These are phyloP conservation scores for Falco biarmicus DNA, from an alignment of 2,797 vertebrate species.

Conservation along the genomic window DNA sequence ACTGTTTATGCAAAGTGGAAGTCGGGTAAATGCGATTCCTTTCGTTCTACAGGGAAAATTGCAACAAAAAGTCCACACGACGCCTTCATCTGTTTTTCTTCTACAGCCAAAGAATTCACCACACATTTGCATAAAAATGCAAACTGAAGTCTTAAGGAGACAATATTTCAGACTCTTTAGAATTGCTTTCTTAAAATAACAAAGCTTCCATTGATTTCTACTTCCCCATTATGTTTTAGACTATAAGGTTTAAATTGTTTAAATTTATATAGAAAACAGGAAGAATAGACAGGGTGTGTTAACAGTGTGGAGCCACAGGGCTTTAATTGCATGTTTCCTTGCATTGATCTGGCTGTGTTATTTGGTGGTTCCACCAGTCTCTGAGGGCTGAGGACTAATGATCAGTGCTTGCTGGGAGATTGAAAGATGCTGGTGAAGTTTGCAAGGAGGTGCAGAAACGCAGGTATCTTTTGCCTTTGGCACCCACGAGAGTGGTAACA, in stretches of 20 bases:
- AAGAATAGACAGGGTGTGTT: not conserved
- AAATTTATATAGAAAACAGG: not conserved
- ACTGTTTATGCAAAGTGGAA: not conserved
- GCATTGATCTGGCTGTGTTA: not conserved
- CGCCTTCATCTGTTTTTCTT: not conserved
- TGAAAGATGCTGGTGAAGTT: not conserved
- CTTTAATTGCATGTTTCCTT: not conserved
- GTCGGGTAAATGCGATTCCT: not conserved
- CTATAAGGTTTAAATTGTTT: not conserved
- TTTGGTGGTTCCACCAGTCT: not conserved
- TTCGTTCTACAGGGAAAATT: not conserved
- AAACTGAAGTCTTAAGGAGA: not conserved
- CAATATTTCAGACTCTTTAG: not conserved
- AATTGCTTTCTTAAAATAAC: constrained; percentile 15
- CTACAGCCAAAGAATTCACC: not conserved
- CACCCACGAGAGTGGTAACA: not conserved
- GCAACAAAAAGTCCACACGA: not conserved
- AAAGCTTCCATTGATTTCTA: constrained; percentile 10
- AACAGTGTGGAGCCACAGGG: not conserved
- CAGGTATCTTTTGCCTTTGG: not conserved
- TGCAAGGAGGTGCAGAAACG: not conserved
- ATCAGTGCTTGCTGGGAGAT: not conserved
- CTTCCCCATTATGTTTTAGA: not conserved
- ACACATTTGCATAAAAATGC: not conserved
- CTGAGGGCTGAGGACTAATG: not conserved